phyloP scores from a whole-genome alignment of 1,140 invertebrate species.

The Adelges cooleyi region DNA sequence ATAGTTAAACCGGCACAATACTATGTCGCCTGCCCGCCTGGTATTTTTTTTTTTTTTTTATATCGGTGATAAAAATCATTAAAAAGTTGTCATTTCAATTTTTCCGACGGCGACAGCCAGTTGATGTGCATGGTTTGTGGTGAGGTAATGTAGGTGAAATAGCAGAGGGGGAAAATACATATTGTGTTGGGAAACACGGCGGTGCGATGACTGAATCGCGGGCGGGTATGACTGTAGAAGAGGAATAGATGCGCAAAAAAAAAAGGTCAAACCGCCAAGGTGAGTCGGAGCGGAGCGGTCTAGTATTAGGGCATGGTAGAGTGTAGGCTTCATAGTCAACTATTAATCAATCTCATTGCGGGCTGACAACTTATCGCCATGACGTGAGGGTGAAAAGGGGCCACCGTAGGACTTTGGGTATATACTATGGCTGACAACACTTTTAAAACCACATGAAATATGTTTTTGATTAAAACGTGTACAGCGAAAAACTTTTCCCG shows the following conservation, averaged over 20 bases:
- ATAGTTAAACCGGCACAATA: too few species aligned
- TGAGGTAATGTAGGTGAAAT: too few species aligned
- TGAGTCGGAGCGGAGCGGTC: not conserved
- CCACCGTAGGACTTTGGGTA: too few species aligned
- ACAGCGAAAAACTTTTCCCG: not conserved
- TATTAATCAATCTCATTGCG: conserved; percentile 27
- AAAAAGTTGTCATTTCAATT: not conserved
- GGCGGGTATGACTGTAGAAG: too few species aligned
- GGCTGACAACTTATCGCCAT: conserved; percentile 16
- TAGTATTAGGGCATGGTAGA: not conserved
- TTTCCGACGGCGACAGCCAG: not conserved
- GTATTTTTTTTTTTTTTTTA: too few species aligned
- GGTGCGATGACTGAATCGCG: not conserved
- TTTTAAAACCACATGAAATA: conserved; percentile 28
- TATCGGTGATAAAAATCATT: too few species aligned
- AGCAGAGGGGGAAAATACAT: too few species aligned
- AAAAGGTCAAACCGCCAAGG: conserved; percentile 7
- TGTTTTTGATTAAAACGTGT: conserved; percentile 28
- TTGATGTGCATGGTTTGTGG: not conserved
- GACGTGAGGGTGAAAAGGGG: not conserved
- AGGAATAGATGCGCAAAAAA: not conserved
- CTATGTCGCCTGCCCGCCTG: too few species aligned
- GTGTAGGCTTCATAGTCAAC: not conserved
- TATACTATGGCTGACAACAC: conserved; percentile 7
- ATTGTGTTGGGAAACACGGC: not conserved